Evolutionary conservation across 2,113 vertebrate species (phyloP).

Genomic region (Cairina moschata): DNA sequence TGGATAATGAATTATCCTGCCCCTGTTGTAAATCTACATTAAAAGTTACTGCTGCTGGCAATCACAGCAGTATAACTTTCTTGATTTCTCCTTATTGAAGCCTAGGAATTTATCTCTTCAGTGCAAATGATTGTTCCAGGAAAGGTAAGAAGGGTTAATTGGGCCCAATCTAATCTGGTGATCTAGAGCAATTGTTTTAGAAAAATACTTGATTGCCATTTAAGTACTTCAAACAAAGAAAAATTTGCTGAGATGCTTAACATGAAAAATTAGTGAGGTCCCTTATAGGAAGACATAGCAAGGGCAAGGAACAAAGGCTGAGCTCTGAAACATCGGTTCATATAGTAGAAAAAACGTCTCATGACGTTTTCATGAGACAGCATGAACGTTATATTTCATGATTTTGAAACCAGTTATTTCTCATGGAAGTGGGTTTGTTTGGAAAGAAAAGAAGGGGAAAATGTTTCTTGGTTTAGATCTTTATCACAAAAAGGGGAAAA

Average conservation of each 20-base stretch:
- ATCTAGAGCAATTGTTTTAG: neutral
- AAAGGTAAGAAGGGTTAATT: neutral
- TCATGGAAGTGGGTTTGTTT: neutral
- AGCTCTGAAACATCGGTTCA: neutral
- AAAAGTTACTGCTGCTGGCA: neutral
- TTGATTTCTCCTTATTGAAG: neutral
- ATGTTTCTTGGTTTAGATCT: fast-evolving
- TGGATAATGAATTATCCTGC: neutral
- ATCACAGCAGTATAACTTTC: neutral
- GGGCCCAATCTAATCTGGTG: neutral
- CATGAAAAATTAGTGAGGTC: neutral
- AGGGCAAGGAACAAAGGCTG: neutral
- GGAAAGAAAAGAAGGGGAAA: neutral
- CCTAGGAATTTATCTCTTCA: neutral
- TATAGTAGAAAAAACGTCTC: no score
- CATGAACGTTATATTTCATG: neutral
- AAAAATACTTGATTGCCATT: neutral
- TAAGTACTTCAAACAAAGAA: neutral
- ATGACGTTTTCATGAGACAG: neutral
- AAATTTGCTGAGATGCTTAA: neutral
- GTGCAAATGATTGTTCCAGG: neutral
- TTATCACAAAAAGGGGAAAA: neutral
- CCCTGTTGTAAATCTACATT: neutral
- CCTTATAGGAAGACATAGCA: neutral
- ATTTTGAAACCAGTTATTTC: neutral